phyloP scores from a whole-genome alignment of 2,888 invertebrate genomes.

The Neoscelio sp. region DNA sequence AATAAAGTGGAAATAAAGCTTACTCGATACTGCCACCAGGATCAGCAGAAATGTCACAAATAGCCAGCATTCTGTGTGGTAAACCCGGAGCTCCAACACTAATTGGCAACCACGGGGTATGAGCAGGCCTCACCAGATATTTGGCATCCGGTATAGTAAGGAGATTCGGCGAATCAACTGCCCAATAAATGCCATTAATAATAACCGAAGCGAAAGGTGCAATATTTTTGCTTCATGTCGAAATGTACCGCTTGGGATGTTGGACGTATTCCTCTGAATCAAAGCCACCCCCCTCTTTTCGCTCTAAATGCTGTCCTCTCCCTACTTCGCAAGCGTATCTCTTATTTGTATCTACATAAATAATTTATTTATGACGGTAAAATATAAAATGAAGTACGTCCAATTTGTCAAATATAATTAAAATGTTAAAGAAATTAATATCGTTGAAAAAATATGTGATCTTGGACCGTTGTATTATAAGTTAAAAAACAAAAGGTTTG shows the following conservation, averaged over 20 bases:
- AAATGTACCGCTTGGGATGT: slow-evolving; percentile 96
- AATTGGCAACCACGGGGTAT: slow-evolving; percentile 96
- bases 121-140: slow-evolving; percentile 92
- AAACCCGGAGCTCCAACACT: slow-evolving; percentile 94
- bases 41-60: slow-evolving; percentile 99
- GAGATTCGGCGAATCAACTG: slow-evolving; percentile 97
- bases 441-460: too few species aligned
- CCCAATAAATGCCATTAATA: slow-evolving; percentile 99
- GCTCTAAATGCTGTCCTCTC: slow-evolving; percentile 95
- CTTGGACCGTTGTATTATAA: too few species aligned
- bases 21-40: slow-evolving; percentile 98
- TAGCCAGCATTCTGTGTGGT: slow-evolving; percentile 95
- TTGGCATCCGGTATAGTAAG: slow-evolving; percentile 99
- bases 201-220: slow-evolving; percentile 99
- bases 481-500: too few species aligned
- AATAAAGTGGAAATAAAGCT: slow-evolving; percentile 41
- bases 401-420: too few species aligned
- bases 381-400: too few species aligned
- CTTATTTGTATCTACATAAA: slow-evolving; percentile 91
- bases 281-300: slow-evolving; percentile 96
- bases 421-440: too few species aligned
- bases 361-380: neutral
- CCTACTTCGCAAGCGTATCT: slow-evolving; percentile 98
- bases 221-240: slow-evolving; percentile 97
- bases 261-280: slow-evolving; percentile 95